A percentile compares a stretch with the other conserved stretches of the same genome.
phyloP scores from a whole-genome alignment of 1,140 invertebrate genomes.

The Theocolax elegans region DNA sequence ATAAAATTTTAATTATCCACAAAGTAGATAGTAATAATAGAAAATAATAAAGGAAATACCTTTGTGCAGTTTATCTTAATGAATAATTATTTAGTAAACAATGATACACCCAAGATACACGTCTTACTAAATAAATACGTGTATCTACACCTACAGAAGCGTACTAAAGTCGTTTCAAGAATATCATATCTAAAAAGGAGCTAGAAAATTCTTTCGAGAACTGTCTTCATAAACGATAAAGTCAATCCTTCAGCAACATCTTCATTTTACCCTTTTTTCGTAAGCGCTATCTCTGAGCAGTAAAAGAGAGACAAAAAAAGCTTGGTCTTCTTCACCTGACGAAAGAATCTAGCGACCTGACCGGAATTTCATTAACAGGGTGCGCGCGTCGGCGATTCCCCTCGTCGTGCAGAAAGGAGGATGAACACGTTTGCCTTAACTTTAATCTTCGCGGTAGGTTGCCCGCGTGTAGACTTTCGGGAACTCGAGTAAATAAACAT shows the following conservation, averaged over 20 bases:
- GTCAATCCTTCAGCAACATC: neutral
- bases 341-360: slow-evolving; percentile 64
- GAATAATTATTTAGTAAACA: too few relatives aligned
- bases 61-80: too few relatives aligned
- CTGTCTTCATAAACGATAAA: slow-evolving; percentile 1
- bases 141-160: too few relatives aligned
- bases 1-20: too few relatives aligned
- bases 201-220: too few relatives aligned
- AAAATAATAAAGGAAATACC: too few relatives aligned
- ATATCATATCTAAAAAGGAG: too few relatives aligned
- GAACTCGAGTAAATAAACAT: slow-evolving; percentile 33
- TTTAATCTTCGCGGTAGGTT: slow-evolving; percentile 17
- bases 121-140: too few relatives aligned
- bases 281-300: slow-evolving; percentile 39
- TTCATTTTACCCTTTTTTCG: slow-evolving; percentile 8
- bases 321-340: slow-evolving; percentile 56
- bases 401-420: slow-evolving; percentile 44
- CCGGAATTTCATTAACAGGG: slow-evolving; percentile 63
- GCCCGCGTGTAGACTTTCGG: neutral
- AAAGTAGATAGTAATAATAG: too few relatives aligned
- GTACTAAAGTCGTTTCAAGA: too few relatives aligned
- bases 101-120: too few relatives aligned
- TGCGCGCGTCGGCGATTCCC: slow-evolving; percentile 10
- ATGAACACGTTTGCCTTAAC: slow-evolving; percentile 36
- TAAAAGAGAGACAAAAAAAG: slow-evolving; percentile 54